These are phyloP conservation scores for Microplitis demolitor DNA, from an alignment of 1,140 invertebrate genomes.

Conservation along the genomic window DNA sequence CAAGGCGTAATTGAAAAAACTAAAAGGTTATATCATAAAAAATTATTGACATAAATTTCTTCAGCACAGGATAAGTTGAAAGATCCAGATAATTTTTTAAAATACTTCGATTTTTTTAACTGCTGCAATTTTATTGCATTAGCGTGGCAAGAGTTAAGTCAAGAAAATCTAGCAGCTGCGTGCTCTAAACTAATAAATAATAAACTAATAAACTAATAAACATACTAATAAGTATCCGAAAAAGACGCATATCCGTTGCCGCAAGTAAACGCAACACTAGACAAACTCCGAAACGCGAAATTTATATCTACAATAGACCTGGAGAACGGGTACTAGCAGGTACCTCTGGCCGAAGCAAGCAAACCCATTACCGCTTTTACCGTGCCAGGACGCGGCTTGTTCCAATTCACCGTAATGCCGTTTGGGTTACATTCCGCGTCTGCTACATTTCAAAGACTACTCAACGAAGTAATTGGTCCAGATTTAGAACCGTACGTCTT, in stretches of 20 bases:
- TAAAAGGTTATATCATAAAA: slow-evolving; percentile 21
- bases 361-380: slow-evolving; percentile 25
- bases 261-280: slow-evolving; percentile 57
- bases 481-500: slow-evolving; percentile 25
- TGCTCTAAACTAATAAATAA: too few relatives aligned
- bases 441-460: slow-evolving; percentile 40
- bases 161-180: too few relatives aligned
- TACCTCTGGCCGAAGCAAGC: slow-evolving; percentile 26
- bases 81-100: slow-evolving; percentile 7
- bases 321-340: slow-evolving; percentile 30
- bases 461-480: slow-evolving; percentile 27
- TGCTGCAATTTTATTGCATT: slow-evolving; percentile 3
- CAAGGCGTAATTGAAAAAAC: slow-evolving; percentile 48
- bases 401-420: slow-evolving; percentile 43
- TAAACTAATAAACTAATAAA: too few relatives aligned
- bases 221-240: slow-evolving; percentile 47
- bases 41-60: not conserved
- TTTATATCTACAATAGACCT: slow-evolving; percentile 49
- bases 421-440: slow-evolving; percentile 45
- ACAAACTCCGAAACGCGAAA: slow-evolving; percentile 42
- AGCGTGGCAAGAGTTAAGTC: not conserved
- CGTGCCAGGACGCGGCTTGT: slow-evolving; percentile 36
- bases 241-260: slow-evolving; percentile 59
- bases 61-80: not conserved
- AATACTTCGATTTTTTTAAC: slow-evolving; percentile 2